phyloP scores from a whole-genome alignment of 1,140 invertebrate genomes.

The Arion vulgaris region DNA sequence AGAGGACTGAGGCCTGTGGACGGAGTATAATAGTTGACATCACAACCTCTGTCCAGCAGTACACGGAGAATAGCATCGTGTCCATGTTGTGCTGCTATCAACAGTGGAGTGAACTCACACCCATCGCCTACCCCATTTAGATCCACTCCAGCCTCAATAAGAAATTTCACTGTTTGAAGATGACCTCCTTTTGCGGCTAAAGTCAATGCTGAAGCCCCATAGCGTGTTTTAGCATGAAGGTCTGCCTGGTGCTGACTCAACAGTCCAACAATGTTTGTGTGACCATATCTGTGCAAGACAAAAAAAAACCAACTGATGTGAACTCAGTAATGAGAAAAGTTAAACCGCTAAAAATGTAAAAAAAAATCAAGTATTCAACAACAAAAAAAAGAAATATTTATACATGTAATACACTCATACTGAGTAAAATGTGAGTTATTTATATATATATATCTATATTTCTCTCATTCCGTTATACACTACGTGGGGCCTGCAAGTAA shows the following conservation, averaged over 20 bases:
- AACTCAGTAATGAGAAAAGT: no score
- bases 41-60: conserved; percentile 68
- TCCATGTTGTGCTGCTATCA: conserved; percentile 70
- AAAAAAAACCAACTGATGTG: no score
- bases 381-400: no score
- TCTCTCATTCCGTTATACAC: no score
- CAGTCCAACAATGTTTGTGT: conserved; percentile 63
- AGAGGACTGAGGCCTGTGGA: conserved; percentile 67
- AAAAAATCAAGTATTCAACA: no score
- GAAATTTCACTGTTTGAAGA: conserved; percentile 61
- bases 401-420: no score
- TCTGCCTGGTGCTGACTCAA: conserved; percentile 69
- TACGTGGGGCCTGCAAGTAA: no score
- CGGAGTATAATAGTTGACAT: conserved; percentile 68
- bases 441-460: no score
- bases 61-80: conserved; percentile 68
- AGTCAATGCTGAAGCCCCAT: conserved; percentile 65
- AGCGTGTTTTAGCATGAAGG: conserved; percentile 62
- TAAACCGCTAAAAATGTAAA: not conserved
- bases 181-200: conserved; percentile 70
- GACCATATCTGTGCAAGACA: conserved; percentile 62
- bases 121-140: conserved; percentile 54
- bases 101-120: conserved; percentile 69
- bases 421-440: no score
- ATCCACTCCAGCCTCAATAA: conserved; percentile 69